These are phyloP conservation scores for Trachops cirrhosus DNA, from an alignment of 2,797 vertebrate genomes.

Conservation along the genomic window DNA sequence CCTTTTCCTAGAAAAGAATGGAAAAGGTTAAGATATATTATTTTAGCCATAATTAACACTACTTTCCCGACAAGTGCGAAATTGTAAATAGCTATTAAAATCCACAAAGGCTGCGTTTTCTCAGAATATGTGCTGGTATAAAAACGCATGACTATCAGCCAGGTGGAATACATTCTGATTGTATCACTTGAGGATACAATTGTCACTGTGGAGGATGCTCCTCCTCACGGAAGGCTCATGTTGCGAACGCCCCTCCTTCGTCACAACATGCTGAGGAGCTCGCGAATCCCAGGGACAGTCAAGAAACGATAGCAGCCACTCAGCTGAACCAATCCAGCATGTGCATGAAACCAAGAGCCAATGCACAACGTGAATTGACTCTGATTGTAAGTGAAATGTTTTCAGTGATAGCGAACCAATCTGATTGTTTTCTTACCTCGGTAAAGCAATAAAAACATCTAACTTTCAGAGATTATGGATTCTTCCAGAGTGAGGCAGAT, in stretches of 20 bases:
- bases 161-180: background rate
- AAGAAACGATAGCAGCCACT: constrained; percentile 45
- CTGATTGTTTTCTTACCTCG: background rate
- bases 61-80: background rate
- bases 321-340: background rate
- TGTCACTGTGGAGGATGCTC: background rate
- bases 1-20: constrained; percentile 55
- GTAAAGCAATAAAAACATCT: background rate
- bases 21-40: constrained; percentile 45
- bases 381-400: background rate
- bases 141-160: background rate
- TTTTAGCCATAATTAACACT: constrained; percentile 38
- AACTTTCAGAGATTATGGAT: background rate
- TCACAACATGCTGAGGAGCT: constrained; percentile 17
- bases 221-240: background rate
- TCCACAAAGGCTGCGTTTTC: background rate
- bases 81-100: background rate
- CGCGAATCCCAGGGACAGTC: background rate
- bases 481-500: constrained; percentile 3
- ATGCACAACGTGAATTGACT: constrained; percentile 51
- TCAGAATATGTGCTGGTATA: background rate
- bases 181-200: constrained; percentile 64
- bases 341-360: constrained; percentile 48
- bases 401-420: background rate
- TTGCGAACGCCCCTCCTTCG: background rate